phyloP scores from a whole-genome alignment of 2,888 invertebrate genomes.

The Apamea epomidion region DNA sequence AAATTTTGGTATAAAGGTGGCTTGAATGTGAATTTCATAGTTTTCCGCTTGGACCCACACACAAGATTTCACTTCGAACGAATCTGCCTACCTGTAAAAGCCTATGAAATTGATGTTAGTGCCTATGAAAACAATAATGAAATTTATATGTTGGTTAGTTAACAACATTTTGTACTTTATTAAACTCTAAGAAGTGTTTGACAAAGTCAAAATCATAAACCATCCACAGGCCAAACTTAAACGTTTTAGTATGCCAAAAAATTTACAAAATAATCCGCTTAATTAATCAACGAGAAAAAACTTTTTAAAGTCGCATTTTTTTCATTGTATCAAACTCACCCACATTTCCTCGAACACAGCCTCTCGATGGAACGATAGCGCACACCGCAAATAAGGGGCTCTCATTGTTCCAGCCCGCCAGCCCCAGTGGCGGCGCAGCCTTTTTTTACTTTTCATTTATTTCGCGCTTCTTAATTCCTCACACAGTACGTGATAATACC shows the following conservation, averaged over 20 bases:
- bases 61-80: background rate
- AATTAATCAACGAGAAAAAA: background rate
- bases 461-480: slow-evolving; percentile 82
- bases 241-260: background rate
- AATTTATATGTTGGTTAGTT: background rate
- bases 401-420: slow-evolving; percentile 76
- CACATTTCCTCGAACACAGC: slow-evolving; percentile 57
- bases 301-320: background rate
- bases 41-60: background rate
- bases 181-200: background rate
- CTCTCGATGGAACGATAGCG: slow-evolving; percentile 81
- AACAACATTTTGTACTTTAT: too few species aligned
- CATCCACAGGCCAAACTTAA: background rate
- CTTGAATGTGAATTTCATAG: background rate
- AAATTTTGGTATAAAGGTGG: background rate
- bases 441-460: slow-evolving; percentile 78
- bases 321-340: slow-evolving; percentile 55
- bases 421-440: slow-evolving; percentile 76
- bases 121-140: background rate
- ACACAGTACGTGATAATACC: slow-evolving; percentile 79
- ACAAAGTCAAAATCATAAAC: background rate
- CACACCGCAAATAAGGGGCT: slow-evolving; percentile 87
- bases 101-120: background rate
- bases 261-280: background rate
- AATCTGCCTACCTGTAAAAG: background rate